Conservation (phyloP, 2,113 vertebrate species). For the Planiliza haematocheilus region DNA sequence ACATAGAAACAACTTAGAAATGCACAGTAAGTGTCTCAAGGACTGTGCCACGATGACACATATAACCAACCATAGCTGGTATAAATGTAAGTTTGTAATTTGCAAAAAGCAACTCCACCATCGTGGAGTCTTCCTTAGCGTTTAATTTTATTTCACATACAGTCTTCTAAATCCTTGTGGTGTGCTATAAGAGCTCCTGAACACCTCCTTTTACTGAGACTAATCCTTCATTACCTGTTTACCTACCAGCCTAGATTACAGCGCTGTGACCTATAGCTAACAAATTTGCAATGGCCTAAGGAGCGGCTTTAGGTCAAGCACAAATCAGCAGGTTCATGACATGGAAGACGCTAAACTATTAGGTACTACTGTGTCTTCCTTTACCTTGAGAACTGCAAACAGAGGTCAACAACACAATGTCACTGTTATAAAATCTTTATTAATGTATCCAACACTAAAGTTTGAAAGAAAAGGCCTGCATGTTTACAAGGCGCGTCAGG, state of each 20-base stretch:
- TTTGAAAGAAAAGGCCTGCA: constrained; percentile 37
- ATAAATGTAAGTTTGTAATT: background rate
- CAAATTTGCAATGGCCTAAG: background rate
- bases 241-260: background rate
- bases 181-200: background rate
- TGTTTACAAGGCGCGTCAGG: constrained; percentile 35
- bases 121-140: background rate
- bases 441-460: constrained; percentile 57
- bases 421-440: constrained; percentile 70
- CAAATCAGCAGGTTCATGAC: background rate
- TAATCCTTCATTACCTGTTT: background rate
- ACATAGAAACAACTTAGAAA: too few species aligned
- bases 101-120: background rate
- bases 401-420: constrained; percentile 1
- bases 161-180: constrained; percentile 3
- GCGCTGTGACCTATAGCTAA: background rate
- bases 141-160: background rate
- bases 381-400: background rate
- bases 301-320: background rate
- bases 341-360: background rate
- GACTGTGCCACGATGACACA: too few species aligned
- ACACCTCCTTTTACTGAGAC: constrained; percentile 16
- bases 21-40: too few species aligned
- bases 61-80: too few species aligned
- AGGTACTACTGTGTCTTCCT: background rate